Evolutionary conservation across 2,888 invertebrate species (phyloP).

Genomic region (Teleogryllus oceanicus): DNA sequence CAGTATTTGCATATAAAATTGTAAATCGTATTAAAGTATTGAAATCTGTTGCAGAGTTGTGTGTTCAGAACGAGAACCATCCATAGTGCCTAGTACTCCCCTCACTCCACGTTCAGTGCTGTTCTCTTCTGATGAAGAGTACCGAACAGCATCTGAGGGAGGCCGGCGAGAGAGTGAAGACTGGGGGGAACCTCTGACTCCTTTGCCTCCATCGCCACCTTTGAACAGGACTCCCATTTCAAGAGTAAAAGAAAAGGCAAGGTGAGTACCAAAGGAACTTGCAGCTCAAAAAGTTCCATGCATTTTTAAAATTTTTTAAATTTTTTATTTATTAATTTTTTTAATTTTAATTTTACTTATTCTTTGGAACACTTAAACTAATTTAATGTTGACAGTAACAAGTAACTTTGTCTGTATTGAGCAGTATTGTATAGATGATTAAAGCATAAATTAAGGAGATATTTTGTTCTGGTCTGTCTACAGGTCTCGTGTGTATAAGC

Average conservation of each 20-base stretch:
- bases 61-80: slow-evolving; percentile 45
- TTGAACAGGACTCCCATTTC: slow-evolving; percentile 58
- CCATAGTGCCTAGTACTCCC: slow-evolving; percentile 61
- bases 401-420: no score
- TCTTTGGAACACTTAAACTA: no score
- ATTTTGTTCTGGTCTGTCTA: slow-evolving; percentile 37
- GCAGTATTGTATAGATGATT: no score
- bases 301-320: no score
- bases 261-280: slow-evolving; percentile 44
- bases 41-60: slow-evolving; percentile 9
- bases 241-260: slow-evolving; percentile 61
- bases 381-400: no score
- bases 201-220: slow-evolving; percentile 64
- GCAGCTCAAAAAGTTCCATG: no score
- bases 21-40: no score
- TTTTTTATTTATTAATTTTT: no score
- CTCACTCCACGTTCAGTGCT: slow-evolving; percentile 64
- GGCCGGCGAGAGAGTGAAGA: slow-evolving; percentile 73
- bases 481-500: slow-evolving; percentile 52
- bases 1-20: no score
- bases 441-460: slow-evolving; percentile 19
- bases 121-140: slow-evolving; percentile 83
- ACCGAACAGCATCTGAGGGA: slow-evolving; percentile 81
- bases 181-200: slow-evolving; percentile 62
- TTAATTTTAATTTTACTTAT: no score